Evolutionary conservation across 2,113 vertebrate species (phyloP).

Genomic region (Struthidea cinerea): DNA sequence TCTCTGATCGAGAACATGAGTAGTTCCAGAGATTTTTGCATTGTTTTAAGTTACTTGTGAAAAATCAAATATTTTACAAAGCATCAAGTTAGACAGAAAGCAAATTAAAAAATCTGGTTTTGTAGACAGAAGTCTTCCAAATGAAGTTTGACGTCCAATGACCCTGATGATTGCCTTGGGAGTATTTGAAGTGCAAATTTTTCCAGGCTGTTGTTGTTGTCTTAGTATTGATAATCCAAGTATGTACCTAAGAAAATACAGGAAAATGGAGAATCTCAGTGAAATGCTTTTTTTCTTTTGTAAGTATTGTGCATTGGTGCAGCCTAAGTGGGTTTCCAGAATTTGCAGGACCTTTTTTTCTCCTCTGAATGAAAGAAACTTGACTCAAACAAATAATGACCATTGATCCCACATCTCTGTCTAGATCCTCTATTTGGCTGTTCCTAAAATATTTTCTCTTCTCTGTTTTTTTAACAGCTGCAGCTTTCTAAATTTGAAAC

Average conservation of each 20-base stretch:
- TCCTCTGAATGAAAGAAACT: neutral
- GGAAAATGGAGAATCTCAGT: neutral
- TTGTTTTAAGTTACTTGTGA: neutral
- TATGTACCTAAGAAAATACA: neutral
- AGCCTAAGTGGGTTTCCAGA: neutral
- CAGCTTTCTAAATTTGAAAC: neutral
- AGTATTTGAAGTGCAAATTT: neutral
- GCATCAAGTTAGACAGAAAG: neutral
- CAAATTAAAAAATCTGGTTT: neutral
- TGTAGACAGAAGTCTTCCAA: neutral
- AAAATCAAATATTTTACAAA: neutral
- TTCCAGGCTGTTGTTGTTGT: neutral
- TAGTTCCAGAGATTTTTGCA: neutral
- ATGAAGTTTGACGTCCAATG: neutral
- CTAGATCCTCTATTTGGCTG: neutral
- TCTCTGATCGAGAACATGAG: neutral
- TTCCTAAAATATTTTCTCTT: neutral
- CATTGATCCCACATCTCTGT: neutral
- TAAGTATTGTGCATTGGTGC: neutral
- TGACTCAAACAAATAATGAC: neutral
- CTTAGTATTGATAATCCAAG: neutral
- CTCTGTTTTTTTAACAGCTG: neutral
- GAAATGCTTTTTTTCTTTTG: neutral
- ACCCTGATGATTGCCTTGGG: neutral
- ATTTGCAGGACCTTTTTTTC: neutral